Percentiles rank a stretch among this genome's conserved stretches.
These are phyloP conservation scores for Lophius americanus DNA, from an alignment of 2,797 vertebrate genomes.

Conservation along the genomic window DNA sequence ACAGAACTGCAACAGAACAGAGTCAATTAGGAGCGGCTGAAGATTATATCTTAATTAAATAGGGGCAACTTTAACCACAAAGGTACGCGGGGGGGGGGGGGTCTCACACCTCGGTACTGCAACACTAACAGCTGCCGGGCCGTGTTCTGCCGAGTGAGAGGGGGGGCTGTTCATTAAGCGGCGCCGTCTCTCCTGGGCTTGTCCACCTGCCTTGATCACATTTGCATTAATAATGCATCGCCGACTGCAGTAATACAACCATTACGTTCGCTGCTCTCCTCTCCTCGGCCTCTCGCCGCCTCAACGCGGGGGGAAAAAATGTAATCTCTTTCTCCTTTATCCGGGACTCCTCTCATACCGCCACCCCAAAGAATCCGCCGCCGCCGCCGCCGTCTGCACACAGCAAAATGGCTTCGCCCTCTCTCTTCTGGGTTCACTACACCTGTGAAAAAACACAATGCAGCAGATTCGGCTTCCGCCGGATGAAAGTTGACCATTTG, in stretches of 20 bases:
- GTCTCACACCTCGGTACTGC: constrained; percentile 77
- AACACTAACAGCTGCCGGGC: constrained; percentile 85
- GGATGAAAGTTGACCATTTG: constrained; percentile 83
- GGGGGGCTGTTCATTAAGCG: constrained; percentile 83
- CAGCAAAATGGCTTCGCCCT: constrained; percentile 80
- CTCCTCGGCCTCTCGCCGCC: constrained; percentile 68
- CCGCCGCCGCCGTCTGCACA: constrained; percentile 63
- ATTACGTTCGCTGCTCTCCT: constrained; percentile 78
- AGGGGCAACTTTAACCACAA: constrained; percentile 73
- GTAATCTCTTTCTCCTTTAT: constrained; percentile 81
- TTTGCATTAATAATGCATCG: constrained; percentile 88
- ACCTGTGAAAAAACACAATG: constrained; percentile 77
- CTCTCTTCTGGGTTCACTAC: constrained; percentile 80
- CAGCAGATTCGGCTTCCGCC: constrained; percentile 54
- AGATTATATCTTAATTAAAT: constrained; percentile 89
- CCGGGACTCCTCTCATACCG: constrained; percentile 70
- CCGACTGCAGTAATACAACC: constrained; percentile 84
- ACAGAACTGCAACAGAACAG: constrained; percentile 43
- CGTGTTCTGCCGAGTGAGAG: constrained; percentile 77
- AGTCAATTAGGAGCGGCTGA: constrained; percentile 82
- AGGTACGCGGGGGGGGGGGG: constrained; percentile 71
- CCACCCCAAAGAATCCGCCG: constrained; percentile 76
- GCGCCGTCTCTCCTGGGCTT: constrained; percentile 82
- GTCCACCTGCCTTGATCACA: constrained; percentile 88
- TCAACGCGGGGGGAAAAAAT: constrained; percentile 66